Evolutionary conservation across 2,797 vertebrate species (phyloP), one percentile per base, ranked within the genome.

Genomic region (Peromyscus eremicus): DNA sequence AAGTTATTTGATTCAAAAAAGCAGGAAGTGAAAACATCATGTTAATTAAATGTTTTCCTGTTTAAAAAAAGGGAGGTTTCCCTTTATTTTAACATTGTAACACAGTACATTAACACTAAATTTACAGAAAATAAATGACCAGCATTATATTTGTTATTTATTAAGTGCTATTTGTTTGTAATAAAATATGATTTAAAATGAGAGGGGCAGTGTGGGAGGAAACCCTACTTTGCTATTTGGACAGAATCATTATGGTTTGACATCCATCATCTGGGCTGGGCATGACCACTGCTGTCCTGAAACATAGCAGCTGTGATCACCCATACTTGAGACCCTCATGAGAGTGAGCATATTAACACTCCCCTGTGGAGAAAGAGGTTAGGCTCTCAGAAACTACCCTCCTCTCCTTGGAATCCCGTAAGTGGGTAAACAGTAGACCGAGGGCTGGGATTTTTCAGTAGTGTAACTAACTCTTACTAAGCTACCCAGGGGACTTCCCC

Each of bases 1-100:
- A 90, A 95, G 52, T 82, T 95, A 52, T 29, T 89, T 90, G 70
- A 96, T 87, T 96, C 79, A 88, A 96, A 88, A 55, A 96, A 91
- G 73, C 23, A 91, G 32, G 43, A 94, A 96, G 37, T 80, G 55
- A 96, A 96, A 97, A 80, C 29, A 81, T 89, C 34, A 84, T 66
- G 60, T 77, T 93, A 91, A 94, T 75, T 85, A 95, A 89, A 60
- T 84, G 91, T 52, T 77, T 92, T 97, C 68, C 86, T 94, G 13
- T 81, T 52, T 17, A 49, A 83, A 93, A 52, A 90, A 84, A 46
- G 81, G 75, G 85, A 2, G 3, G 34, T 76, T 86, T 49, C 19
- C 68, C 64, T 49, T 60, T 95, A 91, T 93, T 94, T 94, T 95
- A 92, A 66, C 43, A 23, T 85, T 89, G 2, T 10, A 92, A 89